Base-by-base conservation (phyloP, 2,797 vertebrate genomes). In the Gallirallus australis region DNA sequence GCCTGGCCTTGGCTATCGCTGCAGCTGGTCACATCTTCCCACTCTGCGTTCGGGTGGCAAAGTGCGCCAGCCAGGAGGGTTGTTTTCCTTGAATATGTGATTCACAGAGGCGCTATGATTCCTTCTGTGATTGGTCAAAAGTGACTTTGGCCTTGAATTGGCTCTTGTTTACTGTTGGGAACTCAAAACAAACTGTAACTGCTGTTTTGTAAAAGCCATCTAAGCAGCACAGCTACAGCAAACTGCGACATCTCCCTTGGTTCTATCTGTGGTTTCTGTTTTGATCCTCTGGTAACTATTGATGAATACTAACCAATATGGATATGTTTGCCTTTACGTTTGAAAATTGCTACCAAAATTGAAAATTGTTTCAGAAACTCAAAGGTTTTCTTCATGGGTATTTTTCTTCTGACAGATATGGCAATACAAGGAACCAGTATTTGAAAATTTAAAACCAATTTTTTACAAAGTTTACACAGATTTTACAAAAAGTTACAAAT, bases 371-470 rank as follows among this genome's bases (percentile, higher is more conserved):
- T 75, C 10, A 37, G 31, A 69, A 50, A 21, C 33, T 42, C 10
- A 59, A 50, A 80, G 4, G 3, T 15, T 71, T 83, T 16, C 68
- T 1, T n/a, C 0, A 0, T 52, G 4, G 9, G 15, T n/a, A 15
- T 82, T 86, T 92, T 71, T 25, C 5, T 68, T 84, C 24, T 53
- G 37, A 52, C 19, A 68, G 40, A 31, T 53, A 37, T 2, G 45
- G 37, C 84, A 16, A 14, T 40, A n/a, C 40, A 53, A 54, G 16
- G 21, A 87, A 15, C 4, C 52, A 83, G 47, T 27, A 65, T 35
- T 59, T 40, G 14, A 91, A 52, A 30, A 40, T 7, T 30, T 39
- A 54, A 63, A 40, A 63, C 35, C 3, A n/a, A 27, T 54, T 92
- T 82, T 80, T 89, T 20, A 50, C 30, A 79, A 53, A n/a, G 11